phyloP scores from a whole-genome alignment of 2,797 vertebrate genomes.

The Atherinosoma microstoma region DNA sequence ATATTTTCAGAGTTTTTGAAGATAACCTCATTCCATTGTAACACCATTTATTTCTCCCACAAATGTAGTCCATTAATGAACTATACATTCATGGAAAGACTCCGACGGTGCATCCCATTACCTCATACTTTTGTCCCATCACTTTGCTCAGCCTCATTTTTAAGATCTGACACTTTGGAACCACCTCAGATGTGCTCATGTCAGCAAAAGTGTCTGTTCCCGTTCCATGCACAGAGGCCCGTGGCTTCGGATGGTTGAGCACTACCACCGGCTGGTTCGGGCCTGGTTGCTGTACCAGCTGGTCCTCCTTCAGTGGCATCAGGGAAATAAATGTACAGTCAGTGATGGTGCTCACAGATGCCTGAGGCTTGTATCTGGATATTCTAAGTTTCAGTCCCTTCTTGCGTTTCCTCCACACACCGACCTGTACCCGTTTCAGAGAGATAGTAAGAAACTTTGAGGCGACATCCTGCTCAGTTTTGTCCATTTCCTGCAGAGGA shows the following conservation, averaged over 20 bases:
- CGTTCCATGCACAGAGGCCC: slow-evolving; percentile 52
- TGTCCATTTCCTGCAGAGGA: slow-evolving; percentile 48
- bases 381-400: slow-evolving; percentile 66
- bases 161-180: slow-evolving; percentile 87
- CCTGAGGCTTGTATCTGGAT: slow-evolving; percentile 57
- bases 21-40: slow-evolving; percentile 2
- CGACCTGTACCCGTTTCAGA: slow-evolving; percentile 78
- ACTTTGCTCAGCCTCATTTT: slow-evolving; percentile 95
- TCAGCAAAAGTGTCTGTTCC: slow-evolving; percentile 25
- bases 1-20: slow-evolving; percentile 3
- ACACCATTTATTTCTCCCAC: slow-evolving; percentile 24
- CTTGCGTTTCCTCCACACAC: slow-evolving; percentile 64
- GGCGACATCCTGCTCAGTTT: slow-evolving; percentile 53
- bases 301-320: slow-evolving; percentile 86
- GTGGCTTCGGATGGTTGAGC: slow-evolving; percentile 93
- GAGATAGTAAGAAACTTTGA: slow-evolving; percentile 80
- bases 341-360: slow-evolving; percentile 8
- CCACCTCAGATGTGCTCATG: slow-evolving; percentile 40
- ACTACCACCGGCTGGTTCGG: slow-evolving; percentile 96
- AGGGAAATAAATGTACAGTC: slow-evolving; percentile 71
- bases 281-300: slow-evolving; percentile 88
- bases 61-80: slow-evolving; percentile 19
- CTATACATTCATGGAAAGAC: slow-evolving; percentile 60
- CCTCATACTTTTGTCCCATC: slow-evolving; percentile 90
- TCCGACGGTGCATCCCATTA: slow-evolving; percentile 86